phyloP scores from a whole-genome alignment of 2,888 invertebrate species.

The Sipha maydis region DNA sequence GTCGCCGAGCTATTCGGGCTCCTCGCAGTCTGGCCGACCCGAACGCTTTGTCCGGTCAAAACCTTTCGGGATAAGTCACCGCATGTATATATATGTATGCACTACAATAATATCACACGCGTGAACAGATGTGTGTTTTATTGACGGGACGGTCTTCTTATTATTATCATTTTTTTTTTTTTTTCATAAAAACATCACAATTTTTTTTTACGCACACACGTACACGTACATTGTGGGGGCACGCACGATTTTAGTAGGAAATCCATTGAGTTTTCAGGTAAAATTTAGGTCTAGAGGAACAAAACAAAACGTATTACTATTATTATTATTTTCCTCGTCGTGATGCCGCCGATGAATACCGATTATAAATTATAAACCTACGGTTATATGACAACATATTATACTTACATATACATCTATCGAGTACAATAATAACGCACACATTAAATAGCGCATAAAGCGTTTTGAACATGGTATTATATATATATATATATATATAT shows the following conservation, averaged over 20 bases:
- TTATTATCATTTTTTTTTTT: neutral
- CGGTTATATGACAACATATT: constrained; percentile 43
- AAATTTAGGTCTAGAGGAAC: constrained; percentile 33
- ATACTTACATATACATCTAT: neutral
- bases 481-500: neutral
- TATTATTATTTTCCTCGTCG: neutral
- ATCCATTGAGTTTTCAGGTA: constrained; percentile 51
- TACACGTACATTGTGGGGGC: neutral
- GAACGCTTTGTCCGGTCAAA: constrained; percentile 24
- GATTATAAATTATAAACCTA: constrained; percentile 40
- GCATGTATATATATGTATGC: too few relatives aligned
- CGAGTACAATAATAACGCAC: neutral
- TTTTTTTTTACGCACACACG: neutral
- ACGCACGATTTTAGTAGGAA: constrained; percentile 43
- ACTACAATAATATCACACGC: neutral
- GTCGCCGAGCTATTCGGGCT: constrained; percentile 55
- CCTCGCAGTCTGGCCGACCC: constrained; percentile 52
- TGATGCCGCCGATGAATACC: neutral
- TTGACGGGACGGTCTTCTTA: constrained; percentile 19
- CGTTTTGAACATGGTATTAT: neutral
- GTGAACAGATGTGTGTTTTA: constrained; percentile 23
- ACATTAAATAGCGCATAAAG: neutral
- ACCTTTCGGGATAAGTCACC: constrained; percentile 44
- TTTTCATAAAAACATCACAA: neutral
- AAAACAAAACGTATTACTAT: constrained; percentile 35